A percentile compares a stretch with the other conserved stretches of the same genome.
Evolutionary conservation across 1,140 invertebrate genomes (phyloP).

Genomic region (Bombus breviceps): DNA sequence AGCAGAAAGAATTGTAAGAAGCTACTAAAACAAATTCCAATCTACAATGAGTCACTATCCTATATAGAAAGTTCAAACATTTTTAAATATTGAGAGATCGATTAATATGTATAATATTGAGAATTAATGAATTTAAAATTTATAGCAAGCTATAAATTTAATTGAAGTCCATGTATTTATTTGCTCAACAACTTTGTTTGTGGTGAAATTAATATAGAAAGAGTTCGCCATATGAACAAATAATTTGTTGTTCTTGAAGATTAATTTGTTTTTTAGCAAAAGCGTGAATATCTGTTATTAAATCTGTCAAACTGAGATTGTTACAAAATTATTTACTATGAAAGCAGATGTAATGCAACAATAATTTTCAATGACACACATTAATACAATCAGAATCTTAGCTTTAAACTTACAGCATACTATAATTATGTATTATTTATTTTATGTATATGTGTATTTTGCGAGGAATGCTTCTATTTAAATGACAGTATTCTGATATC

Average conservation of each 20-base stretch:
- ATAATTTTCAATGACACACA: neutral
- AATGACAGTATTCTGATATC: neutral
- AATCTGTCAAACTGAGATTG: neutral
- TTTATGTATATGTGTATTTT: neutral
- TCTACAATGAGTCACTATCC: neutral
- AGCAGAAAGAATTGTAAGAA: neutral
- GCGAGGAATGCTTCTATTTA: neutral
- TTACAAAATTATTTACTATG: conserved; percentile 8
- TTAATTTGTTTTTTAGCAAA: neutral
- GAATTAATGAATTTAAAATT: neutral
- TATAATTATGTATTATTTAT: neutral
- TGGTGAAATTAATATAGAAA: neutral
- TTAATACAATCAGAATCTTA: conserved; percentile 16
- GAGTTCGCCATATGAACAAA: neutral
- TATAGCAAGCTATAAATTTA: neutral
- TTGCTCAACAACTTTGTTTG: neutral
- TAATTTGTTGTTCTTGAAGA: neutral
- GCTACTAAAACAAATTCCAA: neutral
- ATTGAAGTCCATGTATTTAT: neutral
- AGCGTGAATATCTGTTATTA: conserved; percentile 1
- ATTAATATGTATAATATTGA: neutral
- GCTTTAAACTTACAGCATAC: neutral
- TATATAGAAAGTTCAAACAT: neutral
- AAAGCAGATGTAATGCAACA: neutral
- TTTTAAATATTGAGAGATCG: neutral